Percentiles rank a stretch among this genome's conserved stretches.
Evolutionary conservation across 1,140 invertebrate genomes (phyloP).

Genomic region (Trichonephila clavipes): DNA sequence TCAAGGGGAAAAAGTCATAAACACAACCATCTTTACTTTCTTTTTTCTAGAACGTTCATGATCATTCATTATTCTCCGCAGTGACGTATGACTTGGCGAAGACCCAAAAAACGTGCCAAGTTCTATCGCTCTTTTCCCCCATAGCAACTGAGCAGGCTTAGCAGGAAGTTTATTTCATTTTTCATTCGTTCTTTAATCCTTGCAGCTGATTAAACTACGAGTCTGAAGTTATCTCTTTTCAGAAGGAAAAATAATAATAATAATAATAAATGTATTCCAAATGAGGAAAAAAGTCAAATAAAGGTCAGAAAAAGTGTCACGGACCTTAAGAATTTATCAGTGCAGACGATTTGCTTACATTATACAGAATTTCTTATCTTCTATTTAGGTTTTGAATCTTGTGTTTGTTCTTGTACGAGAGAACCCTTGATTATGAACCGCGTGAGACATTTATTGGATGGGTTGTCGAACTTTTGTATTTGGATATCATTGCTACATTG

Average conservation of each 20-base stretch:
- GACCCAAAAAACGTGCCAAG: constrained; percentile 33
- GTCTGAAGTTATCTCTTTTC: constrained; percentile 13
- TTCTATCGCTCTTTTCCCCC: background rate
- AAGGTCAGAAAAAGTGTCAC: constrained; percentile 27
- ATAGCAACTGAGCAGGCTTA: background rate
- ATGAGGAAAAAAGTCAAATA: constrained; percentile 32
- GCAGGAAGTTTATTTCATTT: constrained; percentile 42
- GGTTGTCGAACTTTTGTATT: constrained; percentile 28
- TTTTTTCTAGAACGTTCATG: constrained; percentile 8
- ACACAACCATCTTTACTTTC: background rate
- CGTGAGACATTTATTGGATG: background rate
- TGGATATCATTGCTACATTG: constrained; percentile 27
- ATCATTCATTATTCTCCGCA: constrained; percentile 31
- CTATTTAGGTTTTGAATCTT: constrained; percentile 6
- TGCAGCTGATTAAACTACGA: constrained; percentile 41
- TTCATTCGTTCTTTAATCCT: background rate
- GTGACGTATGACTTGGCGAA: constrained; percentile 21
- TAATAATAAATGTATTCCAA: constrained; percentile 21
- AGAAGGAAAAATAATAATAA: background rate
- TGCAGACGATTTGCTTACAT: constrained; percentile 6
- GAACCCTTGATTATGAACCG: background rate
- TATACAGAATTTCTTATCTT: background rate
- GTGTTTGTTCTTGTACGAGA: background rate
- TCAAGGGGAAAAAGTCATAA: background rate
- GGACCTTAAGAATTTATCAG: constrained; percentile 9